Conservation (phyloP, 2,797 vertebrate genomes). For the Lepus oiostolus region DNA sequence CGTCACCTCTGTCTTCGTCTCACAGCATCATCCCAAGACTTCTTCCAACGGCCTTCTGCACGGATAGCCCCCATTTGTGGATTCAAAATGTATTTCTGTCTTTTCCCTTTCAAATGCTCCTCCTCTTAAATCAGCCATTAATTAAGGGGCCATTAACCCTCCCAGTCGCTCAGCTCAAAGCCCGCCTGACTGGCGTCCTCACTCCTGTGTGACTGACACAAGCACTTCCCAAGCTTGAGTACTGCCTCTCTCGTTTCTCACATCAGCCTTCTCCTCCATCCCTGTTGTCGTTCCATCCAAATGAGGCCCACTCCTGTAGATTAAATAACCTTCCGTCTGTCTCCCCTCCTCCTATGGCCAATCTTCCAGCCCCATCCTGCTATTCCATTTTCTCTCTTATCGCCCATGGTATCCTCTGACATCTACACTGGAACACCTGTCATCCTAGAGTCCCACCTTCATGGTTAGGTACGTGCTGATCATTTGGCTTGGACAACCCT, state of each 20-base stretch:
- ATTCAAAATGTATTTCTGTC: background rate
- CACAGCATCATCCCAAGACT: background rate
- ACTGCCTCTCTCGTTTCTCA: background rate
- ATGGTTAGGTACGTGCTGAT: background rate
- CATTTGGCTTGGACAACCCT: conserved; percentile 13
- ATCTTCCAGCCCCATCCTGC: background rate
- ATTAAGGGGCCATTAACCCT: background rate
- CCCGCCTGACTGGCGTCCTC: background rate
- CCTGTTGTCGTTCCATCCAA: background rate
- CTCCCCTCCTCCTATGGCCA: background rate
- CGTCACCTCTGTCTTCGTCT: background rate
- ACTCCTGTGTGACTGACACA: background rate
- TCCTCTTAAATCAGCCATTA: background rate
- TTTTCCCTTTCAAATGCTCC: background rate
- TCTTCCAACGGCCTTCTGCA: background rate
- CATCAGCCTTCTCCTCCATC: background rate
- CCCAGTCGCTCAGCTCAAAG: background rate
- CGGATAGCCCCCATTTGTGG: background rate
- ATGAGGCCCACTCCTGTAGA: background rate
- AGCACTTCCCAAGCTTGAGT: background rate
- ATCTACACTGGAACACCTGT: background rate
- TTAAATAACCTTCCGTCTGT: background rate
- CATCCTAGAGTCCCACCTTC: background rate
- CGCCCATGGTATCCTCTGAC: background rate
- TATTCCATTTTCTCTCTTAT: background rate